Evolutionary conservation across 2,113 vertebrate species (phyloP).

Genomic region (Takifugu bimaculatus): DNA sequence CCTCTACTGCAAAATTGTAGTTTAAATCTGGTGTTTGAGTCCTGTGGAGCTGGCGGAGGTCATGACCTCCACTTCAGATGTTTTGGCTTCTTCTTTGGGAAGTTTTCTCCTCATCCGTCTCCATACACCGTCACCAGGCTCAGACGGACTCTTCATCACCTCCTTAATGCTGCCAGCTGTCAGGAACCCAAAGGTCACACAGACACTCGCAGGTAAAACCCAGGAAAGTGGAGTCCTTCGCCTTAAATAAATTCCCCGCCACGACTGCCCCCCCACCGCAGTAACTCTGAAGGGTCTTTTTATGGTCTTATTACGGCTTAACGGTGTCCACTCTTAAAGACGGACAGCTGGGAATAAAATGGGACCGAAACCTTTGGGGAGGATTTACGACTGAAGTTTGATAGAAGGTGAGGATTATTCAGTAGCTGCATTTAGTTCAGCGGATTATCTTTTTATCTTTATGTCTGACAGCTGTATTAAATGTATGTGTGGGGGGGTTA

Average conservation of each 20-base stretch:
- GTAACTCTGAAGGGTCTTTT: constrained; percentile 51
- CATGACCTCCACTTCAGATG: too few relatives aligned
- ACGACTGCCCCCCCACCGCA: constrained; percentile 22
- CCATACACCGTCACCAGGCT: too few relatives aligned
- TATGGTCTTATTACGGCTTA: constrained; percentile 48
- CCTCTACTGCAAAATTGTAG: too few relatives aligned
- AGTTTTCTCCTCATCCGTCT: too few relatives aligned
- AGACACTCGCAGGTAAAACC: constrained; percentile 41
- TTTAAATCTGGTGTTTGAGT: too few relatives aligned
- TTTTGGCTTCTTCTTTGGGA: too few relatives aligned
- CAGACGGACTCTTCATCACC: constrained; percentile 57
- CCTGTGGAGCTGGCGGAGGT: too few relatives aligned
- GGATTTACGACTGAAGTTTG: constrained; percentile 6
- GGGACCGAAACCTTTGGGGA: constrained; percentile 5
- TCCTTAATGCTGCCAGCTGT: constrained; percentile 32
- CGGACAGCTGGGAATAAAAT: constrained; percentile 36
- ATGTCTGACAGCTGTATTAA: too few relatives aligned
- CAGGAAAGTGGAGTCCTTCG: constrained; percentile 44
- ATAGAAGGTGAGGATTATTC: too few relatives aligned
- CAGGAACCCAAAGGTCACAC: constrained; percentile 57
- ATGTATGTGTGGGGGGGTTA: too few relatives aligned
- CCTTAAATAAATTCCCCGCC: background rate
- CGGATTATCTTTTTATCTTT: too few relatives aligned
- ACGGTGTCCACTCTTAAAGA: constrained; percentile 39
- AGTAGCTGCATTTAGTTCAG: too few relatives aligned